Base-by-base conservation (phyloP, 1,140 invertebrate genomes). In the Atta cephalotes region DNA sequence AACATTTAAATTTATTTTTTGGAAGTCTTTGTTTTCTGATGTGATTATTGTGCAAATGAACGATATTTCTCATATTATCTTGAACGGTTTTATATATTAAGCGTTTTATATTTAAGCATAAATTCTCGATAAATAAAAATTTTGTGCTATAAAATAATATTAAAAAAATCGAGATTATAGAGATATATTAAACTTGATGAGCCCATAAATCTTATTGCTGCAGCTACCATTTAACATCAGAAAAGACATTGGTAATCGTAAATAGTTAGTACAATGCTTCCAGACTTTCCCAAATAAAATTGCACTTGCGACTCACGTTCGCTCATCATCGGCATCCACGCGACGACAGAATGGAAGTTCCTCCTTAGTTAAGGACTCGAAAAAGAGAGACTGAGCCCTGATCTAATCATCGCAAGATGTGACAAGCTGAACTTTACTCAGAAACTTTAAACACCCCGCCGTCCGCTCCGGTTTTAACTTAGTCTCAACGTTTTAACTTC, bases 401-500 rank as follows among this genome's bases (percentile, higher is more conserved):
- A 84, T 84, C 70, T 84, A 84, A 84, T 84, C 80, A 84, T 84
- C 58, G 80, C 70, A 62, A 74, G 56, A 84, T 84, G 70, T 84
- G 80, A 84, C 80, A 84, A 76, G 70, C 56, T 84, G 80, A 84
- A 84, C 70, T 84, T 84, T 76, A 74, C 56, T 60, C 70, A 28
- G 58, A 62, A 84, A 84, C 80, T 84, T 84, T 84, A 84, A 84
- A 74, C 70, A 74, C 56, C 70, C 35, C 80, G 56, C 80, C 70
- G 80, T 84, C 80, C 56, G 70, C 45, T 84, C 49, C 80, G 70
- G 70, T 84, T 84, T 84, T 84, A 84, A 84, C 80, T 84, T 62
- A 74, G 70, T 74, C 70, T n/a, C 80, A 84, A 76, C 80, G 45
- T 84, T 84, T 84, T 84, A 84, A 84, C 70, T 84, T 84, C 80